Evolutionary conservation across 2,888 invertebrate genomes (phyloP).

Genomic region (Cephus sareptanus): DNA sequence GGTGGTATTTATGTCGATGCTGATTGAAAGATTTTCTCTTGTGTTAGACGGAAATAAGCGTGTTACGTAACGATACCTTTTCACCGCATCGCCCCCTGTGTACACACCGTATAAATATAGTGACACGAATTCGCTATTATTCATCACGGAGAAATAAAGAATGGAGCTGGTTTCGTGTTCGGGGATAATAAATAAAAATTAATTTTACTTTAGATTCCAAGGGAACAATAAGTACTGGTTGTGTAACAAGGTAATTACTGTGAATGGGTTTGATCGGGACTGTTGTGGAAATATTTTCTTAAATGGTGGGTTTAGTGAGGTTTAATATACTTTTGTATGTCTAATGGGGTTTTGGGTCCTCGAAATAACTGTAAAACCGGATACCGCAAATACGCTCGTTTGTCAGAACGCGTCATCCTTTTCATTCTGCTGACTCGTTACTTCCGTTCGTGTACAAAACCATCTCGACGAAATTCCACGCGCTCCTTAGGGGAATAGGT

Average conservation of each 20-base stretch:
- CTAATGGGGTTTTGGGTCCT: background rate
- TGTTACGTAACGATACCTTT: background rate
- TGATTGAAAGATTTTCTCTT: background rate
- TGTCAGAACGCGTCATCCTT: background rate
- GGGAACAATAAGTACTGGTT: no score
- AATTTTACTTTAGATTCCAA: background rate
- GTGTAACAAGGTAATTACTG: background rate
- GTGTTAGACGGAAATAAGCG: background rate
- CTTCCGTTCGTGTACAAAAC: background rate
- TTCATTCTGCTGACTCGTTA: background rate
- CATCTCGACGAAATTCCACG: background rate
- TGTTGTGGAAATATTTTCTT: background rate
- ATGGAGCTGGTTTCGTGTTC: background rate
- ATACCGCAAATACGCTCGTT: background rate
- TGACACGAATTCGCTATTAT: background rate
- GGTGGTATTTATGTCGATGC: background rate
- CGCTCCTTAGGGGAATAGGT: background rate
- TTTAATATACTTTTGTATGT: background rate
- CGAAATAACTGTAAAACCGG: background rate
- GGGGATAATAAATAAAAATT: background rate
- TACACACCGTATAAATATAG: background rate
- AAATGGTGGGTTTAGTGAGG: background rate
- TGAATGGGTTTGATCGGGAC: background rate
- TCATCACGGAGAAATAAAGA: background rate
- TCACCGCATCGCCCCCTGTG: background rate